Evolutionary conservation across 2,888 invertebrate species (phyloP).

Genomic region (Ethmia dodecea): DNA sequence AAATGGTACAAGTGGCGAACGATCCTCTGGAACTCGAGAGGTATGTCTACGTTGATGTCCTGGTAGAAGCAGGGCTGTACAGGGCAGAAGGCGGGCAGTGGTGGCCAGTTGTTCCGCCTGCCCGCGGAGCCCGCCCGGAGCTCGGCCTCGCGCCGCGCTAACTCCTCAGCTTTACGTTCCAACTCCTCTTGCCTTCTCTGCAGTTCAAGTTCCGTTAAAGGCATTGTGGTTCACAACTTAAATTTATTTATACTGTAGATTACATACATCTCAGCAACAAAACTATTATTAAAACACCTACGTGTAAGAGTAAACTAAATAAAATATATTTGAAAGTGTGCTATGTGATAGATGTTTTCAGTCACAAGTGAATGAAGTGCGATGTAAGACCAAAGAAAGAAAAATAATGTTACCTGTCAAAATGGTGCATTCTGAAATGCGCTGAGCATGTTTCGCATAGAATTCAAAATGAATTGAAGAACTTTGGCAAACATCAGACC

Average conservation of each 20-base stretch:
- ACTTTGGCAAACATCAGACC: too few relatives aligned
- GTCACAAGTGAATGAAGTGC: too few relatives aligned
- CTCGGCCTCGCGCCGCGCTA: constrained; percentile 93
- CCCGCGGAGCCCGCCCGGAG: constrained; percentile 81
- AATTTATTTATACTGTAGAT: neutral
- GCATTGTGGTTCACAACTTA: constrained; percentile 1
- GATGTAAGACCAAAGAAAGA: too few relatives aligned
- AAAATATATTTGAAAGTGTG: too few relatives aligned
- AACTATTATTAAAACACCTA: too few relatives aligned
- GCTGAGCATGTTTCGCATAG: too few relatives aligned
- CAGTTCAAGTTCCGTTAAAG: constrained; percentile 26
- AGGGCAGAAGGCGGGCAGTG: constrained; percentile 94
- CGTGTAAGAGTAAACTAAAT: too few relatives aligned
- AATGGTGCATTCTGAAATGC: too few relatives aligned
- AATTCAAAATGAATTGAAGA: too few relatives aligned
- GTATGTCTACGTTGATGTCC: constrained; percentile 99
- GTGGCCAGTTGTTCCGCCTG: constrained; percentile 98
- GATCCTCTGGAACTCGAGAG: constrained; percentile 96
- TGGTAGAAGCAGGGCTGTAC: constrained; percentile 99
- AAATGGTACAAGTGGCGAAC: constrained; percentile 96
- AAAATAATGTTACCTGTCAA: too few relatives aligned
- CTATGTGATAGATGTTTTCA: too few relatives aligned
- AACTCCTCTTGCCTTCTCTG: constrained; percentile 93
- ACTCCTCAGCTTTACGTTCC: constrained; percentile 93
- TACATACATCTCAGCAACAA: too few relatives aligned